These are phyloP conservation scores for Elephas maximus DNA, from an alignment of 2,113 vertebrate genomes.

Conservation along the genomic window DNA sequence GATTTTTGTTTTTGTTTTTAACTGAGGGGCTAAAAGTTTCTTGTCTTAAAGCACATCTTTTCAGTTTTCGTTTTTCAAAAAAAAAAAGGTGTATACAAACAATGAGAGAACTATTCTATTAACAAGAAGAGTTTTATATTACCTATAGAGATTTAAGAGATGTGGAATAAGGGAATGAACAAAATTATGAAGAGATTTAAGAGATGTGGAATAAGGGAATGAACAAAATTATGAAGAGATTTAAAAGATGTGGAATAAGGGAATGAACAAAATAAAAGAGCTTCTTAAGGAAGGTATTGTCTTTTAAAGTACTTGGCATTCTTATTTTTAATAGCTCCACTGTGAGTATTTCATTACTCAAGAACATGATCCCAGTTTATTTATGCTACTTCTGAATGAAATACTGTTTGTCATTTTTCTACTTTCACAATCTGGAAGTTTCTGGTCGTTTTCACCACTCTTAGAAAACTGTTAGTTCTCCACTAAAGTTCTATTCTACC, in stretches of 20 bases:
- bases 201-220: neutral
- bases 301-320: conserved; percentile 11
- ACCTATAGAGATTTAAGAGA: neutral
- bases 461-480: conserved; percentile 8
- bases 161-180: too few relatives aligned
- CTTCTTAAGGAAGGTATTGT: conserved; percentile 49
- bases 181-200: too few relatives aligned
- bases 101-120: conserved; percentile 49
- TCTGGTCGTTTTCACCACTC: neutral
- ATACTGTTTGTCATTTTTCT: conserved; percentile 30
- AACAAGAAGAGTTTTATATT: neutral
- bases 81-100: neutral
- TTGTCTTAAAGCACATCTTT: conserved; percentile 5
- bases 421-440: neutral
- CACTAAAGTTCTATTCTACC: neutral
- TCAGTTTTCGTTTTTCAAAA: neutral
- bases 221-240: neutral
- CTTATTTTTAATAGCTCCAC: conserved; percentile 23
- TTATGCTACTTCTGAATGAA: conserved; percentile 52
- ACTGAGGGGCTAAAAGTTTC: neutral
- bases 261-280: neutral
- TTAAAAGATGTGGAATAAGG: neutral
- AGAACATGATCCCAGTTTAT: neutral
- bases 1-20: neutral
- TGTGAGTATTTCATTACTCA: neutral